These are phyloP conservation scores for Dicyrtoma fusca DNA, from an alignment of 2,888 invertebrate species.

Conservation along the genomic window DNA sequence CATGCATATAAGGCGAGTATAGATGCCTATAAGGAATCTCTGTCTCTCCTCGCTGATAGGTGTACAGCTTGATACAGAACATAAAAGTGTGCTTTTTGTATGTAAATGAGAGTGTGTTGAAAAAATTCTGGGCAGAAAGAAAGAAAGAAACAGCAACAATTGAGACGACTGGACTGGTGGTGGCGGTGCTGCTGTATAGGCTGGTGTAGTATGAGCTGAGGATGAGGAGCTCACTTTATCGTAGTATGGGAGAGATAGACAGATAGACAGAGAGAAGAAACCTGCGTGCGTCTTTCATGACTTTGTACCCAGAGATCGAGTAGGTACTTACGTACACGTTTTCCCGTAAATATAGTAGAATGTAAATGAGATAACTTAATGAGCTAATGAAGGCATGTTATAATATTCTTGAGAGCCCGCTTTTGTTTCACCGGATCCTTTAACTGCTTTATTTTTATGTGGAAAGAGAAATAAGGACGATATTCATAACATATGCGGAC, in stretches of 20 bases:
- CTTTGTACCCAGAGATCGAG: background rate
- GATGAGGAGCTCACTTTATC: background rate
- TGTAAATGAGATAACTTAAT: slow-evolving; percentile 35
- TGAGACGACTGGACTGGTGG: too few relatives aligned
- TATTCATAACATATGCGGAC: background rate
- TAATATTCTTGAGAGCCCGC: background rate
- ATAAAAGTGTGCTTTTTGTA: too few relatives aligned
- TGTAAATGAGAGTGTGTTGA: too few relatives aligned
- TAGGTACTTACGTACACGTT: background rate
- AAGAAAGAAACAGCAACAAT: too few relatives aligned
- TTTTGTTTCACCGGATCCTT: slow-evolving; percentile 5
- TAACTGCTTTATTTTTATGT: slow-evolving; percentile 18
- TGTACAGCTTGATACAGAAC: too few relatives aligned
- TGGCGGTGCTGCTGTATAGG: too few relatives aligned
- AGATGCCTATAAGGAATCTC: too few relatives aligned
- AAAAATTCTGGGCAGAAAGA: too few relatives aligned
- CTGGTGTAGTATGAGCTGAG: too few relatives aligned
- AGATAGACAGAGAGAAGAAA: background rate
- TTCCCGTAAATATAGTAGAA: background rate
- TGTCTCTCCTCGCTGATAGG: too few relatives aligned
- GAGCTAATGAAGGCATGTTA: slow-evolving; percentile 27
- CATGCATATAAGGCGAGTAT: too few relatives aligned
- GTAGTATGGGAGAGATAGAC: background rate
- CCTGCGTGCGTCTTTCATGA: background rate
- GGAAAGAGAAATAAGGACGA: background rate